These are phyloP conservation scores for Gambelia wislizenii DNA, from an alignment of 2,797 vertebrate species.

Conservation along the genomic window DNA sequence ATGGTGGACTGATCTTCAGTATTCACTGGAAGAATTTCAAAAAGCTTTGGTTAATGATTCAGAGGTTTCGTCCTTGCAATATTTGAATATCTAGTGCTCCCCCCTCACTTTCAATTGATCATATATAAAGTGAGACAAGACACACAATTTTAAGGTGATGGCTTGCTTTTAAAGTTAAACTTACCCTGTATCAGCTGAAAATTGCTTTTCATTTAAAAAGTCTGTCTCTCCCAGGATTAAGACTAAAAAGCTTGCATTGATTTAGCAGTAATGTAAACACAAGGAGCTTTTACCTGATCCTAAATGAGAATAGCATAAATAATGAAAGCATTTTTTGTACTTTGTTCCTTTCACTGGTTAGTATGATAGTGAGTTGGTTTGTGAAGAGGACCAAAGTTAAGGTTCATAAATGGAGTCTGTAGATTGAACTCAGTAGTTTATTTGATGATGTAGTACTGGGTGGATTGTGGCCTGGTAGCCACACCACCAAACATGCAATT, in stretches of 20 bases:
- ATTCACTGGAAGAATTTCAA: slow-evolving; percentile 17
- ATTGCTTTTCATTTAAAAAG: background rate
- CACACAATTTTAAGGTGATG: background rate
- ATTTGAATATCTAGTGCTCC: background rate
- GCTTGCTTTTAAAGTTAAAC: slow-evolving; percentile 7
- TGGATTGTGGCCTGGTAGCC: background rate
- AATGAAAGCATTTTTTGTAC: background rate
- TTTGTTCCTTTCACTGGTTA: background rate
- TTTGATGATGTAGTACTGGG: too few species aligned
- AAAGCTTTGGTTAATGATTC: background rate
- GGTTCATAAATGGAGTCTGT: too few species aligned
- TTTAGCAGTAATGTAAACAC: slow-evolving; percentile 28
- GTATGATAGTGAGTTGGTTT: background rate
- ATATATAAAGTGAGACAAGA: background rate
- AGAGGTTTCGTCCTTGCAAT: slow-evolving; percentile 14
- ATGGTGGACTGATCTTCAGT: background rate
- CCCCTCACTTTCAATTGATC: background rate
- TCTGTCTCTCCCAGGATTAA: slow-evolving; percentile 1
- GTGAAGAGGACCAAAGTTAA: too few species aligned
- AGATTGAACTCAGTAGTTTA: too few species aligned
- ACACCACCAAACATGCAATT: background rate
- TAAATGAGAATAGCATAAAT: slow-evolving; percentile 13
- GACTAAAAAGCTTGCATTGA: slow-evolving; percentile 18
- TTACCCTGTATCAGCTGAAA: background rate
- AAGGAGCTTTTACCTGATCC: background rate